Evolutionary conservation across 2,113 vertebrate species (phyloP).

Genomic region (Phalacrocorax carbo): DNA sequence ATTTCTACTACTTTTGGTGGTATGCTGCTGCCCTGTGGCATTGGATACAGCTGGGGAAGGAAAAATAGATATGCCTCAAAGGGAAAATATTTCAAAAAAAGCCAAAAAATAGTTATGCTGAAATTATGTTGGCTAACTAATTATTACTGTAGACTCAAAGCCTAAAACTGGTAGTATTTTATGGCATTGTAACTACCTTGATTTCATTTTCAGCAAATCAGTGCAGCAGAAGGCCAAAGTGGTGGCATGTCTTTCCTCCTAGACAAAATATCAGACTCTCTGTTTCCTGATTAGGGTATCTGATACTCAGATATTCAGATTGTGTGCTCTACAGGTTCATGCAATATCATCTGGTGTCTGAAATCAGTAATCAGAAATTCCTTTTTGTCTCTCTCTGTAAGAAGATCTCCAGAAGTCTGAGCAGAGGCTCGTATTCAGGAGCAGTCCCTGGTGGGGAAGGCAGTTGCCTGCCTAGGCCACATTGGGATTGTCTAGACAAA

Average conservation of each 20-base stretch:
- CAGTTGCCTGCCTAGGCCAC: background rate
- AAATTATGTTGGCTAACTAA: background rate
- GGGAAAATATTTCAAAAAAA: background rate
- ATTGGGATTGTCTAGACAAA: background rate
- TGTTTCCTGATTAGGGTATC: background rate
- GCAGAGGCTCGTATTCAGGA: background rate
- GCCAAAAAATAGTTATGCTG: background rate
- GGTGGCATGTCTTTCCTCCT: background rate
- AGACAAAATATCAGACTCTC: background rate
- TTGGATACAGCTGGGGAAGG: background rate
- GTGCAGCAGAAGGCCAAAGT: background rate
- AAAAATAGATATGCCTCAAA: background rate
- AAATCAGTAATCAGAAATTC: background rate
- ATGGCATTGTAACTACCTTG: background rate
- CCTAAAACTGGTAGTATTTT: background rate
- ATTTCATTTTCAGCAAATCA: background rate
- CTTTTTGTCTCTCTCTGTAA: background rate
- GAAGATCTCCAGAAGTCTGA: background rate
- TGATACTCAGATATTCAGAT: background rate
- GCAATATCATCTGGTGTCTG: background rate
- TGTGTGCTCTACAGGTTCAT: background rate
- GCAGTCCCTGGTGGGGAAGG: background rate
- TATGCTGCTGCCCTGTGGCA: background rate
- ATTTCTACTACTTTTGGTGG: background rate
- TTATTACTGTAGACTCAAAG: background rate